Conservation (phyloP, 2,888 invertebrate species). For the Cataglyphis livida region DNA sequence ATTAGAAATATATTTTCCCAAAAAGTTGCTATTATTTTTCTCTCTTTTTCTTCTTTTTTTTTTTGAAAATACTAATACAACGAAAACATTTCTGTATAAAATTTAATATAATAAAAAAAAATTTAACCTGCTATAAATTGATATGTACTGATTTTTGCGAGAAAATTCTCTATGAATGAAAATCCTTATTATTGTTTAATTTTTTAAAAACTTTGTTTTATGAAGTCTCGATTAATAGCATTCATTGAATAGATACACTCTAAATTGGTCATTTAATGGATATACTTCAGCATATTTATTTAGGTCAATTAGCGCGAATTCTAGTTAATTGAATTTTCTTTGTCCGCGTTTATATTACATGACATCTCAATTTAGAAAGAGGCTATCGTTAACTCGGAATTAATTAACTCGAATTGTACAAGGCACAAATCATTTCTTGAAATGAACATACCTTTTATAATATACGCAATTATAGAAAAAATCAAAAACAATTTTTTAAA, state of each 20-base stretch:
- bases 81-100: not conserved
- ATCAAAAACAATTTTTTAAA: not conserved
- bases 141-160: not conserved
- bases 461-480: too few relatives aligned
- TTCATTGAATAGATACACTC: not conserved
- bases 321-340: conserved; percentile 48
- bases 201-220: not conserved
- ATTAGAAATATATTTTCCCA: not conserved
- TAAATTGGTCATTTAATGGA: not conserved
- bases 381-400: conserved; percentile 31
- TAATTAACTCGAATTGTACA: conserved; percentile 28
- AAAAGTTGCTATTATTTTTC: not conserved
- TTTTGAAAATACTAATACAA: not conserved
- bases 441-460: not conserved
- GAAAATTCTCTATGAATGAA: not conserved
- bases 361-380: conserved; percentile 26
- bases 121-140: not conserved
- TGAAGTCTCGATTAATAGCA: conserved; percentile 7
- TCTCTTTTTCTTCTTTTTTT: conserved; percentile 1
- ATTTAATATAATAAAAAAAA: not conserved
- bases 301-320: conserved; percentile 40
- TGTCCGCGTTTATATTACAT: conserved; percentile 32
- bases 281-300: conserved; percentile 2
- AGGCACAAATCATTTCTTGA: not conserved
- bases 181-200: not conserved